Conservation (phyloP, 1,140 invertebrate genomes). For the Drosophila ogumai region DNA sequence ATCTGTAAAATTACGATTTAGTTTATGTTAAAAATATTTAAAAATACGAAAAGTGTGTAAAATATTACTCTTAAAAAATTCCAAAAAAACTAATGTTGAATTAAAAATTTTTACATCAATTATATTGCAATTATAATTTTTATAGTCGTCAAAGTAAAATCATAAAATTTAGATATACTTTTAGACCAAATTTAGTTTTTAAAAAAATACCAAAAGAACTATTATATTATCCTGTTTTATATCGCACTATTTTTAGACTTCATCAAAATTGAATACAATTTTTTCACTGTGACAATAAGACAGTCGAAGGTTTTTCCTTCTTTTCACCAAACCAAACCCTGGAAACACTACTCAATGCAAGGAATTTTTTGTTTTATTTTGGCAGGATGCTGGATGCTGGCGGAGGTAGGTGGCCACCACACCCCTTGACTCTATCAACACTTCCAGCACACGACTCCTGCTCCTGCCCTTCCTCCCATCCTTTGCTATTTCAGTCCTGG, state of each 20-base stretch:
- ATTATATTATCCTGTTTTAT: background rate
- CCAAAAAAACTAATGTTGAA: no score
- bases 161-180: no score
- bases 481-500: constrained; percentile 76
- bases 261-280: no score
- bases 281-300: constrained; percentile 12
- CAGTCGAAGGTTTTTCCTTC: constrained; percentile 7
- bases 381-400: constrained; percentile 36
- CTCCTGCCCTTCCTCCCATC: constrained; percentile 8
- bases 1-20: background rate
- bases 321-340: constrained; percentile 5
- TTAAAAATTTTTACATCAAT: background rate
- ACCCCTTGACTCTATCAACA: constrained; percentile 24
- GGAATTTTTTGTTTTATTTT: constrained; percentile 61
- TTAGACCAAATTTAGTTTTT: background rate
- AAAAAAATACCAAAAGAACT: background rate
- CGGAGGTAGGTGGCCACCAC: background rate
- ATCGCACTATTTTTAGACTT: background rate
- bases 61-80: background rate
- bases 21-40: no score
- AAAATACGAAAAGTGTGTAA: no score
- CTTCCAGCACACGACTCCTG: constrained; percentile 9
- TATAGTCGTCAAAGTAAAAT: background rate
- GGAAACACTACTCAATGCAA: constrained; percentile 33
- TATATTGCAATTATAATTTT: background rate